Conservation (phyloP, 2,113 vertebrate genomes). For the Apistogramma diplotaenia region DNA sequence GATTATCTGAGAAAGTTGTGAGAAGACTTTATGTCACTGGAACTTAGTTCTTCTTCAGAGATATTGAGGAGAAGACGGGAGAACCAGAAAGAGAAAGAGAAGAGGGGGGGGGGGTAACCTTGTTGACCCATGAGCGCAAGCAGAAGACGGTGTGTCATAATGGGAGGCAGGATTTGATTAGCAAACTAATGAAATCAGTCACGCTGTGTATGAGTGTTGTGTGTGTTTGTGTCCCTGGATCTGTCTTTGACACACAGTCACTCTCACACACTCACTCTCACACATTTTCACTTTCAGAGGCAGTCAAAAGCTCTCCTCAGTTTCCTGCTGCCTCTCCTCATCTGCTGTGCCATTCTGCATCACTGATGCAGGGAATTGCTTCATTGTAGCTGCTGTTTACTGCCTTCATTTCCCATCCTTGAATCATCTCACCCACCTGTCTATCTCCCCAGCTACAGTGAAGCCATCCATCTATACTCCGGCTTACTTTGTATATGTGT, state of each 20-base stretch:
- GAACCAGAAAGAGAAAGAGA: neutral
- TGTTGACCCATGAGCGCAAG: slow-evolving; percentile 6
- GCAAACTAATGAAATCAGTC: slow-evolving; percentile 56
- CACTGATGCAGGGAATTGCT: slow-evolving; percentile 56
- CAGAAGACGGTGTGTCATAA: slow-evolving; percentile 7
- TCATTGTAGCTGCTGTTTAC: slow-evolving; percentile 45
- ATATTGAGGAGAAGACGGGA: neutral
- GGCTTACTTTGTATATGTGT: neutral
- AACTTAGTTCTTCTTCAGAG: neutral
- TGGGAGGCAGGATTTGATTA: slow-evolving; percentile 47
- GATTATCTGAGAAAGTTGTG: neutral
- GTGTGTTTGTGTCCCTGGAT: slow-evolving; percentile 2
- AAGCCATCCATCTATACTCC: slow-evolving; percentile 30
- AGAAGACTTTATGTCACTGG: neutral
- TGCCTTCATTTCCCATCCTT: slow-evolving; percentile 26
- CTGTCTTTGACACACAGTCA: neutral
- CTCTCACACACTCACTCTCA: neutral
- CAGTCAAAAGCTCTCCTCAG: slow-evolving; percentile 9
- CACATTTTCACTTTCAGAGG: slow-evolving; percentile 11
- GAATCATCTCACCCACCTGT: slow-evolving; percentile 39
- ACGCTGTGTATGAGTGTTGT: neutral
- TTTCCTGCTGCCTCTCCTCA: slow-evolving; percentile 18
- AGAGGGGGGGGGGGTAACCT: neutral
- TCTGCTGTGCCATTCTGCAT: slow-evolving; percentile 45
- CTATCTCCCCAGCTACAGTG: slow-evolving; percentile 23